Percentiles rank a stretch among this genome's conserved stretches.
Evolutionary conservation across 30 jellyfish, hydroid and myxozoan genomes (phyloP).

Genomic region (Phacellophora camtschatica): DNA sequence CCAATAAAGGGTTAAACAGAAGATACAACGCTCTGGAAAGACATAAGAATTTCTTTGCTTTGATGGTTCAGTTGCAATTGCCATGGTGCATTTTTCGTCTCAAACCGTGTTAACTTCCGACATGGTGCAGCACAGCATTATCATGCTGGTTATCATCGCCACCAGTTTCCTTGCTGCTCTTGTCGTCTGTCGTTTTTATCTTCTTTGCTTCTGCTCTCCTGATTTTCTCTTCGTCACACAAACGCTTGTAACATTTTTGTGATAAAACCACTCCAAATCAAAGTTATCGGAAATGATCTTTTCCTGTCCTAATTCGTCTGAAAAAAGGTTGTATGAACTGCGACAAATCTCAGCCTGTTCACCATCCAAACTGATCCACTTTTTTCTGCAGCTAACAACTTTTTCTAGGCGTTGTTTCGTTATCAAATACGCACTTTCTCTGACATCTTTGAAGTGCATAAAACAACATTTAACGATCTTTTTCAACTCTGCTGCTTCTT

Average conservation of each 20-base stretch:
- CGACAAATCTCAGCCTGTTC: constrained; percentile 26
- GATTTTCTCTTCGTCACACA: constrained; percentile 33
- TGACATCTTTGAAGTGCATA: constrained; percentile 28
- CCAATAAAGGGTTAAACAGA: too few species aligned
- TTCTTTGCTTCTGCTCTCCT: constrained; percentile 16
- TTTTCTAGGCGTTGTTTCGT: constrained; percentile 5
- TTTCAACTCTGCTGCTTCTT: constrained; percentile 14
- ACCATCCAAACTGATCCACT: constrained; percentile 45
- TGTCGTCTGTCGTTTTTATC: not conserved
- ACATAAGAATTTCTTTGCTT: constrained; percentile 43
- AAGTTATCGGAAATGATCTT: not conserved
- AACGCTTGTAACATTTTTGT: constrained; percentile 37
- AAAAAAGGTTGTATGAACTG: constrained; percentile 2
- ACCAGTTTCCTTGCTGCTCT: constrained; percentile 50
- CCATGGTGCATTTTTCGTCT: constrained; percentile 17
- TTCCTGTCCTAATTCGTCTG: constrained; percentile 29
- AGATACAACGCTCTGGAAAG: constrained; percentile 42
- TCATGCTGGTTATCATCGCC: not conserved
- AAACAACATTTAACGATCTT: constrained; percentile 26
- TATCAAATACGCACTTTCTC: not conserved
- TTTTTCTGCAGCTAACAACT: constrained; percentile 4
- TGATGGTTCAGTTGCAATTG: constrained; percentile 27
- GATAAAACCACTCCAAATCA: constrained; percentile 37
- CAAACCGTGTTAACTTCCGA: constrained; percentile 21
- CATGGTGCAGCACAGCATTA: constrained; percentile 4